Evolutionary conservation across 2,113 vertebrate species (phyloP), one percentile per base, ranked within the genome.

Genomic region (Nerophis lumbriciformis): DNA sequence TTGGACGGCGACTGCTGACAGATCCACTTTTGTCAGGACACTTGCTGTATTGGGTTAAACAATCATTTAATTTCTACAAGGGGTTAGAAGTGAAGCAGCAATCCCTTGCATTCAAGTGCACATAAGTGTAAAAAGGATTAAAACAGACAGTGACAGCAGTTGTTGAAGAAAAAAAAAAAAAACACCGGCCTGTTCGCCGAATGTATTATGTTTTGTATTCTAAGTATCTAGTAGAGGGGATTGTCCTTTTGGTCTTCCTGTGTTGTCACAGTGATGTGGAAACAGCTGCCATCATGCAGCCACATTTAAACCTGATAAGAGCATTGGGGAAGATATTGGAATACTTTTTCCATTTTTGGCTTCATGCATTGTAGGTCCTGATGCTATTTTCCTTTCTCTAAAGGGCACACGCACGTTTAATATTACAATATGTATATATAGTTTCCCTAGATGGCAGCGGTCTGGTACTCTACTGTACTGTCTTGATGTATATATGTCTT

Each of bases 301-400:
- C 84, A 79, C 83, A 77, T 83, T 83, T 84, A 87, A 89, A 90
- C 80, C 79, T 87, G 82, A 88, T 88, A 80, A 59, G 63, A 48
- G 70, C 83, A 80, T 83, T 71, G 56, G 81, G 69, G 71, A 88
- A 78, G 68, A 28, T 67, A 83, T 82, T 71, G 63, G 89, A 90
- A 91, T 92, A 85, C 79, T 90, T 92, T 92, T 86, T 83, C 91
- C 91, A 89, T 92, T 89, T 93, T 92, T 88, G 87, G 88, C 72
- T 63, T 48, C 72, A 77, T 71, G 83, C 77, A 73, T 88, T 77
- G 2, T 90, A 89, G 74, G 81, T 79, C 75, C 85, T 59, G 54
- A 78, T 59, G 76, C 87, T 90, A 76, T 88, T 92, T 90, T 81
- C 71, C 61, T 54, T 68, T 74, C 77, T 64, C 78, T 87, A 77